Conservation (phyloP, 2,113 vertebrate genomes). For the Sceloporus undulatus region DNA sequence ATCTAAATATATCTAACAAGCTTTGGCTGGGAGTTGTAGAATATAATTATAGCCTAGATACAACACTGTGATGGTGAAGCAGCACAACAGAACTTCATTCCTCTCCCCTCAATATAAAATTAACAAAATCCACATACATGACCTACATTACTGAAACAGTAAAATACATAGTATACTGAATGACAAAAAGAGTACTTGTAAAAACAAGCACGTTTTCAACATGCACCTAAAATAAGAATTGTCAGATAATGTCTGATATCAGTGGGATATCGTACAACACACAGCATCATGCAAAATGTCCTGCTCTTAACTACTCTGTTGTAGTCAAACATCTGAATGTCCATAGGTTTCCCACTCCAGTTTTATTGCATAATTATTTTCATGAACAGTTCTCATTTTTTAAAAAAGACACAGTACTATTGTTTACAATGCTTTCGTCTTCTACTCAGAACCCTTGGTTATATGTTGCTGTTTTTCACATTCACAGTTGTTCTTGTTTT, state of each 20-base stretch:
- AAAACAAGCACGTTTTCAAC: too few relatives aligned
- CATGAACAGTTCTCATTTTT: background rate
- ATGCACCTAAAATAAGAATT: too few relatives aligned
- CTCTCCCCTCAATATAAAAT: background rate
- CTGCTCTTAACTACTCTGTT: too few relatives aligned
- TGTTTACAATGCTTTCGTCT: background rate
- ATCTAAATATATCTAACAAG: background rate
- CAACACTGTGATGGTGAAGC: background rate
- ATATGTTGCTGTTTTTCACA: background rate
- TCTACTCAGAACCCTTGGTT: background rate
- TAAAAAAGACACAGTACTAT: background rate
- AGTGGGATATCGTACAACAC: too few relatives aligned
- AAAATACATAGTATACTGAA: too few relatives aligned
- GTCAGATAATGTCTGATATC: too few relatives aligned
- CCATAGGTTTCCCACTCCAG: background rate
- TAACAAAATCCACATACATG: too few relatives aligned
- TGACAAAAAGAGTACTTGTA: too few relatives aligned
- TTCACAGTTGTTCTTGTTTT: too few relatives aligned
- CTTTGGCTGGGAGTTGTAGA: accelerated
- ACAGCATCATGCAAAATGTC: too few relatives aligned
- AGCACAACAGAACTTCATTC: background rate
- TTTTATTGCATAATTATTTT: background rate
- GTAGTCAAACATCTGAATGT: too few relatives aligned
- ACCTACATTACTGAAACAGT: too few relatives aligned
- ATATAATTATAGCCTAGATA: background rate